Evolutionary conservation across 1,140 invertebrate genomes (phyloP).

Genomic region (Charaxes varanes): DNA sequence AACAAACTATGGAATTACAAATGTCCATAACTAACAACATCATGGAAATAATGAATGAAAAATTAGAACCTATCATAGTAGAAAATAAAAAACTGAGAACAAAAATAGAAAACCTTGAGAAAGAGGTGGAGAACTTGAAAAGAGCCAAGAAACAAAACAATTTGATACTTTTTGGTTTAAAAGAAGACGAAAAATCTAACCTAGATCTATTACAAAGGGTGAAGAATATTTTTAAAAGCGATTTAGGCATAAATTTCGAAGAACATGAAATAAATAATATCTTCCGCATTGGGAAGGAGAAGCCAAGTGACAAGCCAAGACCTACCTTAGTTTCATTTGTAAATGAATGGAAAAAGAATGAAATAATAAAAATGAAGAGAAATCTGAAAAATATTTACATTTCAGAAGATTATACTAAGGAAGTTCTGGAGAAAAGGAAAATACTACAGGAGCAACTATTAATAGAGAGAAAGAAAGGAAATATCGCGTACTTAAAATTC

Average conservation of each 20-base stretch:
- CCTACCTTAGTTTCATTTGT: background rate
- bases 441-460: conserved; percentile 4
- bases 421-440: background rate
- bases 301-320: background rate
- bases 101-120: conserved; percentile 19
- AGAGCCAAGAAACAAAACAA: conserved; percentile 17
- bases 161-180: conserved; percentile 11
- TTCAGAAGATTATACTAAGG: conserved; percentile 20
- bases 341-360: background rate
- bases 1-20: too few relatives aligned
- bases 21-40: conserved; percentile 21
- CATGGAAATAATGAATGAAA: conserved; percentile 26
- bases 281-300: background rate
- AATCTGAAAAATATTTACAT: conserved; percentile 8
- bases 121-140: conserved; percentile 20
- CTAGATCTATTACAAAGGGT: conserved; percentile 8
- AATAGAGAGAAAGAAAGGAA: conserved; percentile 14
- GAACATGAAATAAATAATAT: conserved; percentile 2
- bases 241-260: conserved; percentile 17
- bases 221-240: conserved; percentile 10
- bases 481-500: conserved; percentile 12
- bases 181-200: conserved; percentile 19
- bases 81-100: conserved; percentile 24
- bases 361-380: background rate
- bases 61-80: conserved; percentile 17